Percentiles rank a stretch among this genome's conserved stretches.
These are phyloP conservation scores for Salarias fasciatus DNA, from an alignment of 2,797 vertebrate species.

Conservation along the genomic window DNA sequence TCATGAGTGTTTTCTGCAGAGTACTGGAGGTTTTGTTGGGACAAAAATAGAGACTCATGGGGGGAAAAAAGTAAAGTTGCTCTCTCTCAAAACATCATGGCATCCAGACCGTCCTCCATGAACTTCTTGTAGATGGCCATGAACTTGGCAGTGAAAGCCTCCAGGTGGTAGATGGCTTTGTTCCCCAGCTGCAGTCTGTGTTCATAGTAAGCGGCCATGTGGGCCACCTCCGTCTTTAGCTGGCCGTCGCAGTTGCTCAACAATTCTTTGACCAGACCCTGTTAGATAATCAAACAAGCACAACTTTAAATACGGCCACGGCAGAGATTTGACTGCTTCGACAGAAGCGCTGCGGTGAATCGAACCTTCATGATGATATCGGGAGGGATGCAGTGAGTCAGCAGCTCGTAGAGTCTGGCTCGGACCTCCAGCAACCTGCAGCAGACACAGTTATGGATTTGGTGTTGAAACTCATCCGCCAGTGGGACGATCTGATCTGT, in stretches of 20 bases:
- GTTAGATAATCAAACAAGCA: background rate
- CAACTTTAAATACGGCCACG: background rate
- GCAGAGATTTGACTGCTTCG: background rate
- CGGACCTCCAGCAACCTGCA: conserved; percentile 93
- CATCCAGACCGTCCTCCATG: conserved; percentile 97
- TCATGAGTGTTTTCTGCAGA: no score
- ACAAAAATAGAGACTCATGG: no score
- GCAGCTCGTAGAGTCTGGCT: conserved; percentile 92
- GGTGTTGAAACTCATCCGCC: no score
- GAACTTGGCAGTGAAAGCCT: conserved; percentile 97
- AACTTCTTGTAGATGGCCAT: conserved; percentile 99
- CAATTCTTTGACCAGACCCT: conserved; percentile 93
- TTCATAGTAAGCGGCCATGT: conserved; percentile 95
- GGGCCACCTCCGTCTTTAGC: conserved; percentile 93
- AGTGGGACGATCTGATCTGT: background rate
- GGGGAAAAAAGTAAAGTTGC: no score
- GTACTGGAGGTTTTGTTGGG: no score
- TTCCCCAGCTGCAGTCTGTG: conserved; percentile 94
- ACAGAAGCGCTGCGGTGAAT: background rate
- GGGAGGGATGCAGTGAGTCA: conserved; percentile 96
- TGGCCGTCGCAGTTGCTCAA: conserved; percentile 96
- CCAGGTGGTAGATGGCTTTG: conserved; percentile 97
- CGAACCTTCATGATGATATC: conserved; percentile 97
- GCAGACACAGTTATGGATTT: background rate
- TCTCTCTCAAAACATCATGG: conserved; percentile 89